Evolutionary conservation across 2,888 invertebrate genomes (phyloP), one percentile per base, ranked within the genome.

Genomic region (Ceratothoa steindachneri): DNA sequence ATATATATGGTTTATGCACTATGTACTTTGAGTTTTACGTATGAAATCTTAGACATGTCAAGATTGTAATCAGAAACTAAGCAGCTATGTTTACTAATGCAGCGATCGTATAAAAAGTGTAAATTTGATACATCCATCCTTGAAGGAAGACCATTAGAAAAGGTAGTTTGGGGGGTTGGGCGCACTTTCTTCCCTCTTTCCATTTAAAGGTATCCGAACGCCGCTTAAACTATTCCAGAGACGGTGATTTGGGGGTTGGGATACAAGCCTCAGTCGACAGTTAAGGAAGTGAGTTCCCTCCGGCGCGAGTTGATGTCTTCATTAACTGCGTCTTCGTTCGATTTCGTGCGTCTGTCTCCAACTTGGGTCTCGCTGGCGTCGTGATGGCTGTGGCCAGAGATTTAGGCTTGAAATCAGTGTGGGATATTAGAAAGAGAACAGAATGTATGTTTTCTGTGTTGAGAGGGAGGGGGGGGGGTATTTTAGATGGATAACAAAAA

Each of bases 291-390:
- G 27, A 12, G 60, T 60, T 24, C 22, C 60, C 9, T 60, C 60
- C 22, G 60, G 60, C 60, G 1, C 19, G 60, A 12, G 12, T 60
- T 60, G 60, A 60, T 60, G 60, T 60, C 60, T 60, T 60, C 60
- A 60, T 60, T 60, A 60, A 24, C 22, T 60, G 22, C 27, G 22
- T 12, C 22, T n/a, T n/a, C 60, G 60, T 24, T 60, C 60, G 60
- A 60, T 24, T 60, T 24, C 41, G 41, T 41, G 41, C 7, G 7
- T 41, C 41, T 15, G 41, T 41, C 41, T 41, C 41, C 41, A 15
- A 15, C 41, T 41, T 41, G 7, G 41, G 5, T 41, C 15, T 41
- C 41, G 41, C 41, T 15, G 5, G 7, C 7, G 15, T 41, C 15
- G 5, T 41, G 41, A 41, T 41, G 7, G 41, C 5, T 5, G 15